These are phyloP conservation scores for Lichenostomus cassidix DNA, from an alignment of 2,113 vertebrate species.

Conservation along the genomic window DNA sequence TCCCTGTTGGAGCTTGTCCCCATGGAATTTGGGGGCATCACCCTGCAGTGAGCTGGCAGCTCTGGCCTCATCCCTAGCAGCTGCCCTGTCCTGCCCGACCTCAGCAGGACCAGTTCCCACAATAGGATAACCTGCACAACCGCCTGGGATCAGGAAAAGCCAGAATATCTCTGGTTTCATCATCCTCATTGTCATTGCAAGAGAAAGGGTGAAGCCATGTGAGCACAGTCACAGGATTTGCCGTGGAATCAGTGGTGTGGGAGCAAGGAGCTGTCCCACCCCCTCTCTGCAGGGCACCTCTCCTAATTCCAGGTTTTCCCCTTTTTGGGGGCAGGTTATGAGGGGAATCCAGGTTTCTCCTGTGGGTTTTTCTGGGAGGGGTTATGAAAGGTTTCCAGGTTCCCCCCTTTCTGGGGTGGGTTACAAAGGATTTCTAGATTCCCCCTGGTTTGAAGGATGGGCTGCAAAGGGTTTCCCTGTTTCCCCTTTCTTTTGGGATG, in stretches of 20 bases:
- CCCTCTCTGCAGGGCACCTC: not conserved
- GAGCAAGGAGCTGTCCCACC: not conserved
- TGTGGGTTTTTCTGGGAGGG: no score
- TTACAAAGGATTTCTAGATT: not conserved
- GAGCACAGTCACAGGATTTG: fast-evolving
- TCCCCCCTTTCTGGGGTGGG: not conserved
- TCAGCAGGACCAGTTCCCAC: fast-evolving
- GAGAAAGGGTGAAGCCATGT: not conserved
- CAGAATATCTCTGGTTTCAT: not conserved
- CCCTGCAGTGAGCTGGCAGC: not conserved
- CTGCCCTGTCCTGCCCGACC: not conserved
- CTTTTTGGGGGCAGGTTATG: fast-evolving
- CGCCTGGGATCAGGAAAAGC: not conserved
- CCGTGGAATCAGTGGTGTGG: fast-evolving
- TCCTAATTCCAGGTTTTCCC: not conserved
- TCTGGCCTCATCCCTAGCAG: not conserved
- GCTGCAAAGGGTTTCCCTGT: not conserved
- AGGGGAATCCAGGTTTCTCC: not conserved
- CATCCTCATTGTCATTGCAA: not conserved
- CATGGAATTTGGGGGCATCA: not conserved
- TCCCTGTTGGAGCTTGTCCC: fast-evolving
- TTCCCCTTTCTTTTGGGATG: not conserved
- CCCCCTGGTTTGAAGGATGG: not conserved
- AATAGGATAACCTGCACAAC: fast-evolving
- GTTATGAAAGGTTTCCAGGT: no score